Base-by-base conservation (phyloP, 2,113 vertebrate species). In the Coptodon rendalli region DNA sequence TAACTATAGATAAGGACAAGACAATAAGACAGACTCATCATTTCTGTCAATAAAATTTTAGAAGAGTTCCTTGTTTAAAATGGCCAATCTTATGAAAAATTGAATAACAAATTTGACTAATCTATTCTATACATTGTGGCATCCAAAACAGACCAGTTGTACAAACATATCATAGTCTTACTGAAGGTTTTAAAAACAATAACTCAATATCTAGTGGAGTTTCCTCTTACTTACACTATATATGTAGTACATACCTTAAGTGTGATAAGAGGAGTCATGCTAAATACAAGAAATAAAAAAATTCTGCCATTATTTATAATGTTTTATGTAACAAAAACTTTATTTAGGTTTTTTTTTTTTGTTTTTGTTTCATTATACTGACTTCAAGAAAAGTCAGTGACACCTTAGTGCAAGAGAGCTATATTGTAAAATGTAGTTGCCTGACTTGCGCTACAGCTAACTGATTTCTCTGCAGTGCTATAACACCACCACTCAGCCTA, bases 391-490 rank as follows among this genome's bases (percentile, higher is more conserved):
- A 68, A 40, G 63, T 68, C 19, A 68, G 34, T 68, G 66, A 43
- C 66, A 9, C 66, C 40, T 34, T 61, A 61, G 29, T 61, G 57
- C 29, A 61, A 61, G 57, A 61, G 29, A 61, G 1, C 29, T 61
- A 43, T 27, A 71, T 45, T 71, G 3, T 71, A 22, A 71, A 16
- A 43, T 71, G n/a, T 73, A 73, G n/a, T 43, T 27, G 12, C 2
- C 16, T 63, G 29, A 63, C 29, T 19, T 63, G 2, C 0, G 6
- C 29, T 63, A 63, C 16, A 36, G 9, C 36, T 71, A 43, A 71
- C 0, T 71, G 1, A 71, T 24, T 71, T 43, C 5, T 71, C 36
- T 43, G 36, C 66, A 0, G 36, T 16, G n/a, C n/a, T 71, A 0
- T 16, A 27, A 27, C 40, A 45, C 7, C 38, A 73, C 7, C 13